Base-by-base conservation (phyloP, 2,888 invertebrate genomes). In the Gibbula magus region DNA sequence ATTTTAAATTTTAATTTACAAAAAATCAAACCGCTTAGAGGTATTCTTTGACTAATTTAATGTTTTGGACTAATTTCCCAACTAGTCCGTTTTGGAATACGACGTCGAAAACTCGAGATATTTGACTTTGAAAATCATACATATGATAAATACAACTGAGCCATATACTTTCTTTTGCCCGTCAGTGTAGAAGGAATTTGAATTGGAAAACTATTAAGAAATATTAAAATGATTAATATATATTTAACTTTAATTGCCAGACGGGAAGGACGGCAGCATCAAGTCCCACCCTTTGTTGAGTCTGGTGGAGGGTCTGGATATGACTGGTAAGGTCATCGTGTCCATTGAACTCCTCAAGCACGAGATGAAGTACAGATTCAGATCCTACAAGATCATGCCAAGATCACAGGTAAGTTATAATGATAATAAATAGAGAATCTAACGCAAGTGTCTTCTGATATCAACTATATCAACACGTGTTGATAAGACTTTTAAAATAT, bases 341-440 rank as follows among this genome's bases (percentile, higher is more conserved):
- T 95, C 94, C 80, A 91, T 96, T 10, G 92, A 94, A 51, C 89
- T 96, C 13, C 95, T 95, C 0, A 91, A 95, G 8, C 35, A 82
- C 51, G 54, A 73, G 10, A 73, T 77, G 39, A 92, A 93, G 5
- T 94, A 94, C 81, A 91, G 93, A 0, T 94, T 95, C 29, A 94
- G 94, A 90, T 95, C 95, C 0, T 96, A 94, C 87, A 96, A 96
- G 94, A 95, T 96, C 70, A 87, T 88, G 84, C 88, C 89, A n/a
- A 78, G 89, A 52, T 83, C 86, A 61, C 88, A 88, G 85, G 90
- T 90, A 77, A 79, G 7, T 45, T 53, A 13, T 10, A n/a, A n/a
- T n/a, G n/a, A n/a, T n/a, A n/a, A n/a, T n/a, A n/a, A n/a, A n/a
- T n/a, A n/a, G n/a, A n/a, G n/a, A n/a, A n/a, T n/a, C n/a, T n/a